A percentile compares a stretch with the other conserved stretches of the same genome.
Evolutionary conservation across 1,140 invertebrate species (phyloP).

Genomic region (Drosophila bocki): DNA sequence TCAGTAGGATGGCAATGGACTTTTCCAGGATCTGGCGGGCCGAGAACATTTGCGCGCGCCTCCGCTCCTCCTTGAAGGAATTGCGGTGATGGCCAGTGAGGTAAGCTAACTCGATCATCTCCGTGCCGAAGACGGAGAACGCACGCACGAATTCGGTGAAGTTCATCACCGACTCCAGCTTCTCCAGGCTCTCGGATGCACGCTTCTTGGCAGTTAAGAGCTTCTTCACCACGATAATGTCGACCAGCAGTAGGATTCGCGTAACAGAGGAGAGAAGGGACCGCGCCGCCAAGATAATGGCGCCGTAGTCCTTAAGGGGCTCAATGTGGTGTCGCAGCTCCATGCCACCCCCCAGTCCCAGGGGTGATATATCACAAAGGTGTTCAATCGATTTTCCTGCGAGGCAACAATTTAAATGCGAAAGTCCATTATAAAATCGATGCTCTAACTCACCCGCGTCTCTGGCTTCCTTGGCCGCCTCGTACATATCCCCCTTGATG

Average conservation of each 20-base stretch:
- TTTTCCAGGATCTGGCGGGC: slow-evolving; percentile 97
- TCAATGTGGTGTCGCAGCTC: slow-evolving; percentile 85
- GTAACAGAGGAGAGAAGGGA: slow-evolving; percentile 98
- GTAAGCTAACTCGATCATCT: slow-evolving; percentile 99
- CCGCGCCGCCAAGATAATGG: slow-evolving; percentile 95
- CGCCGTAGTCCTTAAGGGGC: slow-evolving; percentile 88
- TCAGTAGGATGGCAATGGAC: slow-evolving; percentile 99
- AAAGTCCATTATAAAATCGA: not conserved
- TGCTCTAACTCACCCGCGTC: slow-evolving; percentile 91
- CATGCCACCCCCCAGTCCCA: slow-evolving; percentile 86
- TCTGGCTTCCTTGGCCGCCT: slow-evolving; percentile 98
- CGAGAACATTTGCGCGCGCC: slow-evolving; percentile 97
- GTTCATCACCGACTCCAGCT: slow-evolving; percentile 97
- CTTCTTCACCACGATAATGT: slow-evolving; percentile 99
- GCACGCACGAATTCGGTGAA: slow-evolving; percentile 99
- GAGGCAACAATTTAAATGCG: slow-evolving; percentile 6
- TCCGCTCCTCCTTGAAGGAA: slow-evolving; percentile 97
- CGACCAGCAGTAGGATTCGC: slow-evolving; percentile 98
- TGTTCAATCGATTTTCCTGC: slow-evolving; percentile 91
- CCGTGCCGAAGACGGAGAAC: slow-evolving; percentile 98
- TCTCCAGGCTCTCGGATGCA: slow-evolving; percentile 93
- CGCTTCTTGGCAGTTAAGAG: slow-evolving; percentile 98
- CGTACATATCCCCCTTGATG: slow-evolving; percentile 98
- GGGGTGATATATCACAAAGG: slow-evolving; percentile 91
- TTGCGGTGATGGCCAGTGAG: slow-evolving; percentile 93